phyloP scores from a whole-genome alignment of 2,113 vertebrate genomes.

The Trichechus manatus region DNA sequence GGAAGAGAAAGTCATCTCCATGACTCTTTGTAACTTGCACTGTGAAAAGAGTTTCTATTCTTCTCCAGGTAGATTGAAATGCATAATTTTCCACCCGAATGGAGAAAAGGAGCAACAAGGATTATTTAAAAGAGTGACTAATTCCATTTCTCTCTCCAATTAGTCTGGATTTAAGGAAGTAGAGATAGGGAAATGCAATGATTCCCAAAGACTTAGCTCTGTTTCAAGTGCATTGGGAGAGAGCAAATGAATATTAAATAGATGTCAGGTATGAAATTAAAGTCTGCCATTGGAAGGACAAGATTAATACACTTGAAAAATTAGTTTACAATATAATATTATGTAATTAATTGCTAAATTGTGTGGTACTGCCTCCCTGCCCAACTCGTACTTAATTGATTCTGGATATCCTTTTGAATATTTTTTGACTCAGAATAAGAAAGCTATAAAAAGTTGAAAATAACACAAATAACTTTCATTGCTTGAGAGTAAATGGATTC shows the following conservation, averaged over 20 bases:
- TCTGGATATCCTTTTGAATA: slow-evolving; percentile 23
- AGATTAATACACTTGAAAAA: not conserved
- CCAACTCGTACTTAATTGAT: not conserved
- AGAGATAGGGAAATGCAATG: slow-evolving; percentile 13
- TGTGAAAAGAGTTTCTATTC: slow-evolving; percentile 1
- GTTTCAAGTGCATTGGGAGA: slow-evolving; percentile 39
- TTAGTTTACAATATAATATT: not conserved
- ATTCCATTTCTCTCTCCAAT: slow-evolving; percentile 65
- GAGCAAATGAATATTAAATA: slow-evolving; percentile 11
- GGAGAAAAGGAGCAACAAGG: slow-evolving; percentile 35
- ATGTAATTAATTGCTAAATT: not conserved
- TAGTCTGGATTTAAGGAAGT: slow-evolving; percentile 62
- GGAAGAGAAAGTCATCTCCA: not conserved
- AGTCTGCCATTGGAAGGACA: not conserved
- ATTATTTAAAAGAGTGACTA: slow-evolving; percentile 66
- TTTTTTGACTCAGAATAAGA: slow-evolving; percentile 25
- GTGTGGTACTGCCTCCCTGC: not conserved
- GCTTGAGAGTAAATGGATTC: not conserved
- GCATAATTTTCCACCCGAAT: slow-evolving; percentile 62
- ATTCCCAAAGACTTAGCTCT: slow-evolving; percentile 27
- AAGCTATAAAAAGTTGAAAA: slow-evolving; percentile 8
- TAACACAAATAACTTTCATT: not conserved
- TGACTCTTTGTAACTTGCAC: not conserved
- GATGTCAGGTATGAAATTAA: not conserved
- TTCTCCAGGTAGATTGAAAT: slow-evolving; percentile 61